A percentile compares a stretch with the other conserved stretches of the same genome.
Conservation (phyloP, 2,888 invertebrate species). For the Apamea crenata region DNA sequence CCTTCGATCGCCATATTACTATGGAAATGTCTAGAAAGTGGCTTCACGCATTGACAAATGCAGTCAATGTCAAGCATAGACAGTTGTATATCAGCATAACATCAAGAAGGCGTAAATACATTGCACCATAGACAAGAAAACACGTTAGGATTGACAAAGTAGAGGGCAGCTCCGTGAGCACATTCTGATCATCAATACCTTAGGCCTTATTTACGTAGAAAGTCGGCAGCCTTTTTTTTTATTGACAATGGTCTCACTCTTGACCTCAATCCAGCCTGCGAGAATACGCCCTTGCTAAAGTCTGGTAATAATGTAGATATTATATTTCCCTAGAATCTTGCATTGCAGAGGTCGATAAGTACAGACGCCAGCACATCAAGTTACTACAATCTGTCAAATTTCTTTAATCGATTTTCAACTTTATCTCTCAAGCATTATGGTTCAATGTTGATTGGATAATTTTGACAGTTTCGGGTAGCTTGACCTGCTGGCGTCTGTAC, state of each 20-base stretch:
- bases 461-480: too few relatives aligned
- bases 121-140: constrained; percentile 1
- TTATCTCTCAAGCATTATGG: too few relatives aligned
- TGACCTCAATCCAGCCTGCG: too few relatives aligned
- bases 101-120: constrained; percentile 16
- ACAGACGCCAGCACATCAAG: too few relatives aligned
- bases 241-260: too few relatives aligned
- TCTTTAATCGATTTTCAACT: too few relatives aligned
- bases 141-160: too few relatives aligned
- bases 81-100: constrained; percentile 6
- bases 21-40: constrained; percentile 60
- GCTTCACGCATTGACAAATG: constrained; percentile 36
- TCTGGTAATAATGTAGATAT: neutral
- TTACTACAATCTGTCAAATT: too few relatives aligned
- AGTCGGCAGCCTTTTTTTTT: too few relatives aligned
- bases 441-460: too few relatives aligned
- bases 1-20: constrained; percentile 22
- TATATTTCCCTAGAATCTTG: neutral
- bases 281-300: neutral
- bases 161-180: neutral
- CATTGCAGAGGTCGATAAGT: neutral
- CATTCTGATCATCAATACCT: neutral
- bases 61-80: constrained; percentile 20
- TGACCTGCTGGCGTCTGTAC: too few relatives aligned
- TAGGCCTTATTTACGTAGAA: neutral